Percentiles rank a stretch among this genome's conserved stretches.
phyloP scores from a whole-genome alignment of 2,797 vertebrate species.

The Mycteria americana region DNA sequence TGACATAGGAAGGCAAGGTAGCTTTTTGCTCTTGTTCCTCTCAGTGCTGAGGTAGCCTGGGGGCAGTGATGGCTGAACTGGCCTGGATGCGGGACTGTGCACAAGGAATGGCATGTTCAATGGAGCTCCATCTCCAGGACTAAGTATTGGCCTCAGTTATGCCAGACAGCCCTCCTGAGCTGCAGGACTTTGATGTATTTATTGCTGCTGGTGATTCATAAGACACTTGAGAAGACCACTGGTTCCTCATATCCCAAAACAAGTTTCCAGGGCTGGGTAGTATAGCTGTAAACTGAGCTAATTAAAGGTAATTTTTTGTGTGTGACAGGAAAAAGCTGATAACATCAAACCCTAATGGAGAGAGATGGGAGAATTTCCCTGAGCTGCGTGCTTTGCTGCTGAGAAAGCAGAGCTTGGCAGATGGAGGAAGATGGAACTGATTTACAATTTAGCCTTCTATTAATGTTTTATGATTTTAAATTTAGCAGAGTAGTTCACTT shows the following conservation, averaged over 20 bases:
- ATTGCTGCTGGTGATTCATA: background rate
- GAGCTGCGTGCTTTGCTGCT: constrained; percentile 31
- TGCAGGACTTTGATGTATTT: background rate
- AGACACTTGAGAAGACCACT: constrained; percentile 5
- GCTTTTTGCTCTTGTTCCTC: background rate
- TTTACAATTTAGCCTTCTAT: constrained; percentile 52
- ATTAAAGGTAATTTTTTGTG: constrained; percentile 41
- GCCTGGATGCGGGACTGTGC: background rate
- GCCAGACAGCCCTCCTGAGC: background rate
- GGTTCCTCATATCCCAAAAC: background rate
- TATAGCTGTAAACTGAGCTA: constrained; percentile 22
- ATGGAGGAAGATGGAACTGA: constrained; percentile 26
- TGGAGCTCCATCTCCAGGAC: background rate
- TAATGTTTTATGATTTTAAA: constrained; percentile 57
- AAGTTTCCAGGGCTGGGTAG: constrained; percentile 1
- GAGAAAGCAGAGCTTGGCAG: constrained; percentile 24
- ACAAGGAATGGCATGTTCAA: background rate
- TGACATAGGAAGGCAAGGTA: background rate
- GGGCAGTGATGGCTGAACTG: background rate
- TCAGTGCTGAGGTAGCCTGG: background rate
- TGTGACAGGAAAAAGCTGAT: constrained; percentile 42
- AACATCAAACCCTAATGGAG: constrained; percentile 37
- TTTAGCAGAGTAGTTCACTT: constrained; percentile 26
- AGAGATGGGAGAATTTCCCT: constrained; percentile 33
- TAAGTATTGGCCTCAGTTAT: background rate